Base-by-base conservation (phyloP, 2,888 invertebrate genomes). In the Nomada fabriciana region DNA sequence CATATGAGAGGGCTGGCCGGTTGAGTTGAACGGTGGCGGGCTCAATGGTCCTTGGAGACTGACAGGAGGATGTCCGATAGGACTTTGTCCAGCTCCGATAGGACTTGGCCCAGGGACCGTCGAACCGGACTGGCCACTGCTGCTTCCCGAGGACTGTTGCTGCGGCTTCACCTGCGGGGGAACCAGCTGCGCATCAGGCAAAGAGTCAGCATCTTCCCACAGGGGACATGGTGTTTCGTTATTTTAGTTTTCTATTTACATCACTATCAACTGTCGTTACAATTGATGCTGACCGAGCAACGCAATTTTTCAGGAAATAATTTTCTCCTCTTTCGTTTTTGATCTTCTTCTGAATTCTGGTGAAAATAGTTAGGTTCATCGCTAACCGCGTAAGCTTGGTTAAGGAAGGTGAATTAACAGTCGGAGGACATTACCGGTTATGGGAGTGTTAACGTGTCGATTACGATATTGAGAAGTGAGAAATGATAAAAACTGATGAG, bases 131-230 rank as follows among this genome's bases (percentile, higher is more conserved):
- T 95, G 89, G 94, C 94, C 89, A 82, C 90, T 91, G 87, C 94
- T 94, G 79, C 94, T 94, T 75, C 94, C 94, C 55, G 93, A 93
- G 82, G 91, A 92, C 88, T 97, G 96, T 94, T 98, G 98, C 93
- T 98, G 98, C 76, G 97, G 97, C 94, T 98, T 97, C 90, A 97
- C 97, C 95, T 96, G 93, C 92, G 93, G 93, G 93, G 94, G 93
- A 93, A 94, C 93, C 93, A 93, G 93, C 93, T 94, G 94, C 94
- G 93, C 94, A 94, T 94, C 94, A 94, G 94, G 93, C 93, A 93
- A 94, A 93, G 93, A 94, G 93, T 94, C 94, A 94, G 94, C 93
- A 88, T 92, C 88, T 93, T 93, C 93, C 93, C 93, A 92, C 93
- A 93, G 90, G 93, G 92, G 92, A 93, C 91, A 92, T 91, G 87